Conservation (phyloP, 2,888 invertebrate genomes). For the Malthinus seriepunctatus region DNA sequence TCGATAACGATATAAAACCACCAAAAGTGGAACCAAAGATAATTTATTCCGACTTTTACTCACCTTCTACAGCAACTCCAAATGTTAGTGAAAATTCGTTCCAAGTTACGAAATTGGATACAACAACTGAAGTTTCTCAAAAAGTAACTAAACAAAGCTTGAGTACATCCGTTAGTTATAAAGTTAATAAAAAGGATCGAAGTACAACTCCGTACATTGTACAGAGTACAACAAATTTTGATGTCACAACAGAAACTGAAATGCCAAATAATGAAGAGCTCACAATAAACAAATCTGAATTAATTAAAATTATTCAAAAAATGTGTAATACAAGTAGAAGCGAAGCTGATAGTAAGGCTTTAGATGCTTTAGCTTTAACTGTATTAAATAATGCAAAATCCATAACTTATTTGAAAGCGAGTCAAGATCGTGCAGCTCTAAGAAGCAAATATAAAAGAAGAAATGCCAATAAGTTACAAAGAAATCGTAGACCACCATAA, state of each 20-base stretch:
- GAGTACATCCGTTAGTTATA: slow-evolving; percentile 59
- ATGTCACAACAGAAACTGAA: neutral
- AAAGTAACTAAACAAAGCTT: slow-evolving; percentile 56
- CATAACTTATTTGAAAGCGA: slow-evolving; percentile 29
- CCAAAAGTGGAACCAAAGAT: slow-evolving; percentile 35
- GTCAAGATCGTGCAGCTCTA: neutral
- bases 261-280: too few species aligned
- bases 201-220: neutral
- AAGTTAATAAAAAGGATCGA: slow-evolving; percentile 53
- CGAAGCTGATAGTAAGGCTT: neutral
- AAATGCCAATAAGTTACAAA: neutral
- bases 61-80: slow-evolving; percentile 33
- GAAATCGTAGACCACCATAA: too few species aligned
- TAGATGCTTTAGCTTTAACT: slow-evolving; percentile 33
- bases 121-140: slow-evolving; percentile 26
- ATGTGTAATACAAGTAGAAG: neutral
- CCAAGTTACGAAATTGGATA: slow-evolving; percentile 10
- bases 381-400: slow-evolving; percentile 53
- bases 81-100: slow-evolving; percentile 17
- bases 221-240: neutral
- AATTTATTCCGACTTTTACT: slow-evolving; percentile 46
- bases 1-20: slow-evolving; percentile 11
- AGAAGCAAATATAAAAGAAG: neutral
- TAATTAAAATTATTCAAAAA: neutral
- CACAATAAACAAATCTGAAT: neutral